Base-by-base conservation (phyloP, 2,888 invertebrate genomes). In the Pyrrhosoma nymphula region DNA sequence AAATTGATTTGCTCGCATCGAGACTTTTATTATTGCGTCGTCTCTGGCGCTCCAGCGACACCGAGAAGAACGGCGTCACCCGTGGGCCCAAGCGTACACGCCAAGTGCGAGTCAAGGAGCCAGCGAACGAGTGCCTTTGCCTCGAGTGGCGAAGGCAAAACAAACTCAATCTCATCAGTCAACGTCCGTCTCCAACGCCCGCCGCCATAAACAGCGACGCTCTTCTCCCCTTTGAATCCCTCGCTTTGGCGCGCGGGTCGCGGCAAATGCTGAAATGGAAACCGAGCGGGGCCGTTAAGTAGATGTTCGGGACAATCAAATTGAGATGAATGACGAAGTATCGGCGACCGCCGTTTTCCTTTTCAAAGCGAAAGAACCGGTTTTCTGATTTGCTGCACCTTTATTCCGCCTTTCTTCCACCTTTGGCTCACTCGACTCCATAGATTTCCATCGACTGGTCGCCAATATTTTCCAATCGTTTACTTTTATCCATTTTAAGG, bases 301-400 rank as follows among this genome's bases (percentile, higher is more conserved):
- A 89, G 89, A 56, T 89, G 89, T 8, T 89, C 89, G 55, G 35
- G 89, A 56, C 89, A 56, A 89, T 89, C 89, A 89, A 89, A 89
- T 89, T 89, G 89, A 89, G 89, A 89, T 89, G 89, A 89, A 89
- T 89, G 82, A 82, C 14, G 82, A 82, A 82, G 82, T 82, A 82
- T 82, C 35, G 89, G 89, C 89, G 89, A 47, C 89, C 89, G 89
- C 60, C 60, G 60, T 60, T 56, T 89, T 89, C 23, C 56, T 55
- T 89, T 14, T 0, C 60, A 35, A 69, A n/a, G 20, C 16, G 39
- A 39, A 47, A 8, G 39, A 89, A 89, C 89, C 89, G 89, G 89
- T 89, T 89, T 26, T 89, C 89, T n/a, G 47, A 47, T 56, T 56
- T 55, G 26, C 55, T n/a, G 14, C 20, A 26, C 89, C 26, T 26